A percentile compares a stretch with the other conserved stretches of the same genome.
These are phyloP conservation scores for Drosophila takahashii DNA, from an alignment of 1,140 invertebrate species.

Conservation along the genomic window DNA sequence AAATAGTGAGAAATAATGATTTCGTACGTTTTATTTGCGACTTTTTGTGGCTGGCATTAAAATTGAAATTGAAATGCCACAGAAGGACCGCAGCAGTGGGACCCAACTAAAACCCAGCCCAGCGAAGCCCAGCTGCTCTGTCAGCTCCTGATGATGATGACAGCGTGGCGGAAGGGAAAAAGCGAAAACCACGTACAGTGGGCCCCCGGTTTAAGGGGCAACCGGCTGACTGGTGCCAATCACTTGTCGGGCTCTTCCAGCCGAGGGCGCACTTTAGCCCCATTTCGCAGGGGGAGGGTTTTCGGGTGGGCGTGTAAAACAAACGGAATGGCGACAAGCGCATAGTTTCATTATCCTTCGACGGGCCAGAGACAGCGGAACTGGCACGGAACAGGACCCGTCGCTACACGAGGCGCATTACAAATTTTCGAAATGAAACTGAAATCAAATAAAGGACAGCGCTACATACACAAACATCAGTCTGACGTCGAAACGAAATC, in stretches of 20 bases:
- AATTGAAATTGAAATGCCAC: conserved; percentile 80
- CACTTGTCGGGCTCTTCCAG: background rate
- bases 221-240: background rate
- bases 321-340: conserved; percentile 69
- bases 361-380: conserved; percentile 33
- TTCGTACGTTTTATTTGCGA: conserved; percentile 69
- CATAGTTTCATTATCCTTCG: conserved; percentile 80
- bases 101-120: conserved; percentile 7
- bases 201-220: background rate
- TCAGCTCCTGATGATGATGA: conserved; percentile 48
- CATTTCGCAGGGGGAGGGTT: background rate
- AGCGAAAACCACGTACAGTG: conserved; percentile 58
- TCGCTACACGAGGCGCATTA: conserved; percentile 75
- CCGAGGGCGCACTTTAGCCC: conserved; percentile 6
- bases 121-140: conserved; percentile 14
- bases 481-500: conserved; percentile 16
- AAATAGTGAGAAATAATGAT: conserved; percentile 58
- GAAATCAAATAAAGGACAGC: conserved; percentile 79
- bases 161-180: conserved; percentile 49
- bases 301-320: conserved; percentile 47
- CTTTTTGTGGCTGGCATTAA: conserved; percentile 73
- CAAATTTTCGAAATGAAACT: conserved; percentile 82
- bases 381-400: conserved; percentile 57
- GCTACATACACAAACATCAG: conserved; percentile 29
- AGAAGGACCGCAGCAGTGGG: conserved; percentile 62